Evolutionary conservation across 2,888 invertebrate genomes (phyloP).

Genomic region (Dynastes maya): DNA sequence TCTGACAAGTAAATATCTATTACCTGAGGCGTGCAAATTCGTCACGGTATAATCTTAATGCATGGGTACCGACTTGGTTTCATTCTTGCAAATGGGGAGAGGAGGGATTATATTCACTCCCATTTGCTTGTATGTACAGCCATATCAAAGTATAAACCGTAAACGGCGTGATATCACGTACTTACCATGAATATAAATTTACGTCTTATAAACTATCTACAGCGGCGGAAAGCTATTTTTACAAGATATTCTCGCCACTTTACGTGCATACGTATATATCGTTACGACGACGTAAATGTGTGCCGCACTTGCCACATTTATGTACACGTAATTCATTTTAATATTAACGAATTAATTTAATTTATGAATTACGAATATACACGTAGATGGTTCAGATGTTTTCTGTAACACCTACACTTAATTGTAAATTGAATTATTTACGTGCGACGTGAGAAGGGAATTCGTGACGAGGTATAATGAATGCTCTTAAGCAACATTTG

Average conservation of each 20-base stretch:
- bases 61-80: slow-evolving; percentile 6
- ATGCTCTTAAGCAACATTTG: too few species aligned
- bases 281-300: not conserved
- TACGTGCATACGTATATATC: slow-evolving; percentile 3
- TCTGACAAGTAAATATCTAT: slow-evolving; percentile 5
- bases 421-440: too few species aligned
- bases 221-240: slow-evolving; percentile 24
- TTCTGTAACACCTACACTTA: too few species aligned
- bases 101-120: not conserved
- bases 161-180: slow-evolving; percentile 44
- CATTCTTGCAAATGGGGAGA: slow-evolving; percentile 3
- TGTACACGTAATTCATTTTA: too few species aligned
- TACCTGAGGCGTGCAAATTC: slow-evolving; percentile 18
- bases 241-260: slow-evolving; percentile 14
- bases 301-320: not conserved
- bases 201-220: slow-evolving; percentile 38
- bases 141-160: slow-evolving; percentile 34
- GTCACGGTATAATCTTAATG: slow-evolving; percentile 30
- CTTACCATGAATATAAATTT: slow-evolving; percentile 43
- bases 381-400: too few species aligned
- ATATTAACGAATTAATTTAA: too few species aligned
- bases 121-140: slow-evolving; percentile 9
- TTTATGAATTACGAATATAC: too few species aligned
- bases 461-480: too few species aligned
- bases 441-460: too few species aligned